Conservation (phyloP, 2,888 invertebrate genomes). For the Abrostola tripartita region DNA sequence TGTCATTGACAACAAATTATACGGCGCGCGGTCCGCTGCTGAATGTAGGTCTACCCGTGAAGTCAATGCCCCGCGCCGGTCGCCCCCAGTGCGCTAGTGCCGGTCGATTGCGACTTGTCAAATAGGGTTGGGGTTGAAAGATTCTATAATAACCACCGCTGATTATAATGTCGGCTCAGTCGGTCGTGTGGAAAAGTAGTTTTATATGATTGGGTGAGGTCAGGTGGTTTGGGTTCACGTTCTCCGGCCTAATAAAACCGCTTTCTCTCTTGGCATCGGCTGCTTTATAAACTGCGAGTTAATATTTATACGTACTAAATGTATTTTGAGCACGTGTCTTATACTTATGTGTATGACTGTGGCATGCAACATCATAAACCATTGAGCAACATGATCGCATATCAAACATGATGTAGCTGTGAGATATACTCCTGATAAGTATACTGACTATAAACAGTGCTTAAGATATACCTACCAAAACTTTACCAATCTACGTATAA, state of each 20-base stretch:
- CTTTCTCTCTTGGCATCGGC: neutral
- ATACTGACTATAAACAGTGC: constrained; percentile 16
- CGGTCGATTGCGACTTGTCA: neutral
- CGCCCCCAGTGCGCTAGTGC: neutral
- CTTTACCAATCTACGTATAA: constrained; percentile 8
- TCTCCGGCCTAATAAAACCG: neutral
- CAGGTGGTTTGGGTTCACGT: neutral
- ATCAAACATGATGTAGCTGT: constrained; percentile 9
- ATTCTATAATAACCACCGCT: too few relatives aligned
- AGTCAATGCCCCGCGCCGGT: constrained; percentile 2
- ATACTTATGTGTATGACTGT: too few relatives aligned
- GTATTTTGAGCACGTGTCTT: too few relatives aligned
- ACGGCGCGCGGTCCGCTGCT: neutral
- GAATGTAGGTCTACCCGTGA: constrained; percentile 1
- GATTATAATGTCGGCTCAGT: too few relatives aligned
- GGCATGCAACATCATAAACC: too few relatives aligned
- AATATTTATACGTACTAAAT: neutral
- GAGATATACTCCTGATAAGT: constrained; percentile 20
- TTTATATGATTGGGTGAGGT: too few relatives aligned
- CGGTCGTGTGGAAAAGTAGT: too few relatives aligned
- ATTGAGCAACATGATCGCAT: neutral
- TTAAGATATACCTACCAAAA: constrained; percentile 15
- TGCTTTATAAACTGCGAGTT: neutral
- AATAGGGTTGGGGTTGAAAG: neutral
- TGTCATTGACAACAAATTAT: constrained; percentile 1